A percentile compares a stretch with the other conserved stretches of the same genome.
Conservation (phyloP, 2,888 invertebrate genomes). For the Therioaphis trifolii region DNA sequence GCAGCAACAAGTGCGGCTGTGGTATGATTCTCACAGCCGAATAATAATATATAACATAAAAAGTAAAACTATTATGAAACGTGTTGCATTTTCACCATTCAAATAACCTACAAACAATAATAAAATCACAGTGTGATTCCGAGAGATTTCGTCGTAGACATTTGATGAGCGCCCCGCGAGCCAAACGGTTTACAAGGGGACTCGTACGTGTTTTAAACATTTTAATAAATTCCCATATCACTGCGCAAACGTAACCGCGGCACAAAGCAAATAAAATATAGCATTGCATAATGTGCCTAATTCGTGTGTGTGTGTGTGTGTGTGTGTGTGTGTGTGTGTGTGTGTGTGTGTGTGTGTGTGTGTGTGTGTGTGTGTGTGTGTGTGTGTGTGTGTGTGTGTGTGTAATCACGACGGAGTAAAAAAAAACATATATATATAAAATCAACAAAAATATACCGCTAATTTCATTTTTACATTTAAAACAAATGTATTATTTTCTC, state of each 20-base stretch:
- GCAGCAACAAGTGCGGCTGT: neutral
- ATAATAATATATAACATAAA: neutral
- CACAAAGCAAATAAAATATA: too few relatives aligned
- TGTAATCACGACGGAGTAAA: too few relatives aligned
- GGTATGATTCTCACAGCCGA: conserved; percentile 13
- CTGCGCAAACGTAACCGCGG: neutral
- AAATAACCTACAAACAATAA: neutral
- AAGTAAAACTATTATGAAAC: conserved; percentile 24
- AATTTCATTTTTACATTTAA: too few relatives aligned
- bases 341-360: too few relatives aligned
- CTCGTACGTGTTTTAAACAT: neutral
- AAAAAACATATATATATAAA: too few relatives aligned
- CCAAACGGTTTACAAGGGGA: neutral
- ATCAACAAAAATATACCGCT: too few relatives aligned
- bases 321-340: too few relatives aligned
- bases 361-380: too few relatives aligned
- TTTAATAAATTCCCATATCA: neutral
- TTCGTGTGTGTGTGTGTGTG: too few relatives aligned
- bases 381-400: too few relatives aligned
- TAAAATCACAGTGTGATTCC: neutral
- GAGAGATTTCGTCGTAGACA: neutral
- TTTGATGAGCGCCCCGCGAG: neutral
- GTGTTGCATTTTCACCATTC: neutral
- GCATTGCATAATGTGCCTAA: too few relatives aligned
- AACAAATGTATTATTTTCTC: too few relatives aligned